Conservation (phyloP, 1,140 invertebrate genomes). For the Drosophila rufa region DNA sequence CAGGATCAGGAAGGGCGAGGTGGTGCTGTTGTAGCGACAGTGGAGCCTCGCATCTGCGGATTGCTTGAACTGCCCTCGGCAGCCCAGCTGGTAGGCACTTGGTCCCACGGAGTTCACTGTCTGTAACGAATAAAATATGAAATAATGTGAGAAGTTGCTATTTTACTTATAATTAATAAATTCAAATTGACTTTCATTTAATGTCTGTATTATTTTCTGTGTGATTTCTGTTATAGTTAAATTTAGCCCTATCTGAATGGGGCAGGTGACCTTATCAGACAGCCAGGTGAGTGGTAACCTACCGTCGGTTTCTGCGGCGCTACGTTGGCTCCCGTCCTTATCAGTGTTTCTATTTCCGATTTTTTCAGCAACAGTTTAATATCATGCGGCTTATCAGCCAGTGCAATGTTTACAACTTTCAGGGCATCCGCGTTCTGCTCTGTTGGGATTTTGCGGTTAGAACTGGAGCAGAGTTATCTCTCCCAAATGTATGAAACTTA, state of each 20-base stretch:
- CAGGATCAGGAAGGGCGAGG: slow-evolving; percentile 91
- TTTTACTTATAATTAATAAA: neutral
- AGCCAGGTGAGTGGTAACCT: slow-evolving; percentile 4
- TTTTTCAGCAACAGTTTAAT: slow-evolving; percentile 88
- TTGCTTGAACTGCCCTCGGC: slow-evolving; percentile 91
- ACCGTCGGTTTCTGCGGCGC: neutral
- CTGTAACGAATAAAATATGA: neutral
- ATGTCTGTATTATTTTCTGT: neutral
- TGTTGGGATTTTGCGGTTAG: slow-evolving; percentile 4
- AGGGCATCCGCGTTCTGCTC: slow-evolving; percentile 64
- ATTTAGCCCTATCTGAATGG: slow-evolving; percentile 12
- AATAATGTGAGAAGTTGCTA: too few relatives aligned
- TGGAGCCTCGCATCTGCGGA: slow-evolving; percentile 86
- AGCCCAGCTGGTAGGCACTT: slow-evolving; percentile 92
- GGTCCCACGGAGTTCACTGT: slow-evolving; percentile 80
- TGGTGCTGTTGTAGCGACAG: slow-evolving; percentile 92
- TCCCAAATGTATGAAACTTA: slow-evolving; percentile 24
- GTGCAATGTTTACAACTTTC: slow-evolving; percentile 55
- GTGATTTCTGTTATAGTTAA: neutral
- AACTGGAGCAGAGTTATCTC: neutral
- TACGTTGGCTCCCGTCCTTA: slow-evolving; percentile 85
- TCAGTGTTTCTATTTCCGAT: slow-evolving; percentile 87
- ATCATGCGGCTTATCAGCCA: slow-evolving; percentile 62
- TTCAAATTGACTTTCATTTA: neutral
- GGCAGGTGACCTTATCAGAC: slow-evolving; percentile 30